These are phyloP conservation scores for Eciton burchellii DNA, from an alignment of 1,140 invertebrate species.

Conservation along the genomic window DNA sequence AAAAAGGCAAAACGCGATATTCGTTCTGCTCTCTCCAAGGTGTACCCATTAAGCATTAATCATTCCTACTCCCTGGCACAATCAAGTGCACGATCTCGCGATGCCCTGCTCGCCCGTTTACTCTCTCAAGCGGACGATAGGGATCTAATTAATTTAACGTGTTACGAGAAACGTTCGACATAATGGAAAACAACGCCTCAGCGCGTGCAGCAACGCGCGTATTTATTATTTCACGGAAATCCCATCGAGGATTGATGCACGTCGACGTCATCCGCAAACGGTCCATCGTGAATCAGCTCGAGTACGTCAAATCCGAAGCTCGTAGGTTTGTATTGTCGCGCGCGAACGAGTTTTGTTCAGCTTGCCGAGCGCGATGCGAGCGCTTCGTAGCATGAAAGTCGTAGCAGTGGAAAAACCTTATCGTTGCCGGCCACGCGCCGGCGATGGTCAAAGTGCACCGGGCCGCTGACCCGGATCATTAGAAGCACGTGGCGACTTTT, in stretches of 20 bases:
- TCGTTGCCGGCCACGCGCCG: constrained; percentile 28
- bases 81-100: too few relatives aligned
- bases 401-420: constrained; percentile 55
- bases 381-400: constrained; percentile 42
- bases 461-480: constrained; percentile 51
- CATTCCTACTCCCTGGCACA: too few relatives aligned
- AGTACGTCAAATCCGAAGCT: neutral
- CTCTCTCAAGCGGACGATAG: neutral
- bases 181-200: too few relatives aligned
- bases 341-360: constrained; percentile 35
- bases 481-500: constrained; percentile 56
- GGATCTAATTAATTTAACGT: neutral
- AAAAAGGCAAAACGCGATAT: neutral
- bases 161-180: neutral
- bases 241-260: neutral
- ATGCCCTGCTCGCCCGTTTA: too few relatives aligned
- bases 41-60: neutral
- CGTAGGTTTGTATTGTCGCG: neutral
- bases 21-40: neutral
- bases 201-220: neutral
- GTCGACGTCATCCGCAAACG: neutral
- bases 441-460: constrained; percentile 12
- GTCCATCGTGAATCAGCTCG: too few relatives aligned
- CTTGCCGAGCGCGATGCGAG: neutral
- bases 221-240: constrained; percentile 6